Percentiles rank a stretch among this genome's conserved stretches.
These are phyloP conservation scores for Ictidomys tridecemlineatus DNA, from an alignment of 2,113 vertebrate genomes.

Conservation along the genomic window DNA sequence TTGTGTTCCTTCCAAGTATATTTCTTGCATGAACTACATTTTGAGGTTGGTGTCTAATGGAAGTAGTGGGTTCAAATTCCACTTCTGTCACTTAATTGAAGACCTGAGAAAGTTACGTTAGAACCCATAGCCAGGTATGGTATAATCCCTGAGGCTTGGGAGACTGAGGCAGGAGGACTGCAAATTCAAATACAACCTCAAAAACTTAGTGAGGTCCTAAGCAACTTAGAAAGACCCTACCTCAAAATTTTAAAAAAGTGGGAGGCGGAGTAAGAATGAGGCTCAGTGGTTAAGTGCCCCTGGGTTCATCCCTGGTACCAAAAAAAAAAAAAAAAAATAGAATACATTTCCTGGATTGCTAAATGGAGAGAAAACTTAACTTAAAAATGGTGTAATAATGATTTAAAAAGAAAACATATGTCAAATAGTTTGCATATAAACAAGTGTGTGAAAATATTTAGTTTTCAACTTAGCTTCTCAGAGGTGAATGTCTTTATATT, in stretches of 20 bases:
- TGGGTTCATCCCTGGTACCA: background rate
- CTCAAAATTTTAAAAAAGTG: no score
- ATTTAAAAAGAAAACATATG: background rate
- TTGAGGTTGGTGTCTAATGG: background rate
- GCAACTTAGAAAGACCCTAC: no score
- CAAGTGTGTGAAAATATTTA: constrained; percentile 1
- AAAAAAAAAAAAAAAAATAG: background rate
- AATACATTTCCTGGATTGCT: background rate
- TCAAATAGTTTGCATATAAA: background rate
- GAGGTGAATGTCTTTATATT: constrained; percentile 19
- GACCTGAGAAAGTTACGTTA: background rate
- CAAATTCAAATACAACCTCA: no score
- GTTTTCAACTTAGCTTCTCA: background rate
- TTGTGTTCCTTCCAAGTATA: background rate
- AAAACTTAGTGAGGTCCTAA: no score
- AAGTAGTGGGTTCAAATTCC: background rate
- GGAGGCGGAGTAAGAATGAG: no score
- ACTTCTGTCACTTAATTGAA: background rate
- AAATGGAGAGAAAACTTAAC: constrained; percentile 1
- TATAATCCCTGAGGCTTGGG: no score
- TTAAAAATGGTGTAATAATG: constrained; percentile 18
- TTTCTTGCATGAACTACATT: constrained; percentile 27
- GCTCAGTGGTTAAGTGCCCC: no score
- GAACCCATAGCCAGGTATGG: background rate
- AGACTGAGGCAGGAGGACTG: no score